Evolutionary conservation across 2,113 vertebrate genomes (phyloP), one percentile per base, ranked within the genome.

Genomic region (Atlantisia rogersi): DNA sequence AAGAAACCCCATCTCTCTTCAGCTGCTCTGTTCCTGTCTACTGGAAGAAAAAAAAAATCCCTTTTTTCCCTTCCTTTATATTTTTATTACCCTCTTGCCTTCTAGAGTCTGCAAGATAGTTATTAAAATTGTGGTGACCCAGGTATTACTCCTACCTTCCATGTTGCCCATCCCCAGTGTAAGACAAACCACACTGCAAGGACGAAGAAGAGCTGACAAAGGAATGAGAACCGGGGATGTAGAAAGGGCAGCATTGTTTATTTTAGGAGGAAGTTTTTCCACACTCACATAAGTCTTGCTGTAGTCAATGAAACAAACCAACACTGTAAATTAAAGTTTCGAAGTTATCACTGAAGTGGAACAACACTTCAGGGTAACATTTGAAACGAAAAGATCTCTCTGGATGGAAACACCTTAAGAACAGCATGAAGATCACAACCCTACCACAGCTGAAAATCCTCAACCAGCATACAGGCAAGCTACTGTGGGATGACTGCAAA

Each of bases 81-180:
- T 37, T 64, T 10, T 63, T 63, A 58, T 19, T 48, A 89, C 20
- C 4, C 7, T 37, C 31, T 48, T 67, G 18, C 58, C 8, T 85
- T 67, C 31, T n/a, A 29, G 44, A 11, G 35, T 65, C 37, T 82
- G 39, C 42, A 92, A 48, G 70, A 70, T 22, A 70, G 20, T 8
- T 82, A 64, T 64, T 26, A 82, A 50, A 90, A 56, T 39, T 68
- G 48, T 52, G 6, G 14, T 63, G 64, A 68, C 25, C 21, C 67
- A 78, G 25, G 29, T 58, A 68, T 42, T 29, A 58, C 44, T 64
- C 3, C 42, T 32, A 10, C 14, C 32, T 84, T 68, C 39, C 22
- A 37, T 11, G 2, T 4, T 50, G 15, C n/a, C 28, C 67, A 55
- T 35, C 44, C 0, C 1, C 31, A 63, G 25, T 1, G 22, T 15